Conservation (phyloP, 2,888 invertebrate species). For the Platycheirus albimanus region DNA sequence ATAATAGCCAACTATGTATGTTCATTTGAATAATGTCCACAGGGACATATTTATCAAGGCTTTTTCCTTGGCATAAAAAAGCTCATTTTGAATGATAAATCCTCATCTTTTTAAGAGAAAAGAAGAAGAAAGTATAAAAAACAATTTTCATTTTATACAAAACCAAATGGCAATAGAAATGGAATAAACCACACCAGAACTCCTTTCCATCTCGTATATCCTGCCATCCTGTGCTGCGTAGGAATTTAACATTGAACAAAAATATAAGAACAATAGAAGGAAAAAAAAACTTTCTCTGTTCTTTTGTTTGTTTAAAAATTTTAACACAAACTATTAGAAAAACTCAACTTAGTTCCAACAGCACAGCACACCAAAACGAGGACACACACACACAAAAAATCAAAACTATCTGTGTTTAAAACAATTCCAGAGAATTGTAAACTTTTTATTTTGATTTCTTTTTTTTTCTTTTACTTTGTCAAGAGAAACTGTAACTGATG, state of each 20-base stretch:
- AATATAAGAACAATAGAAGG: conserved; percentile 35
- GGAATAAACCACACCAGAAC: conserved; percentile 12
- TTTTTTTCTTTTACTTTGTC: background rate
- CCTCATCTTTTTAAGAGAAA: background rate
- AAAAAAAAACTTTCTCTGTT: conserved; percentile 16
- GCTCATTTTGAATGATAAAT: background rate
- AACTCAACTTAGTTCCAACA: conserved; percentile 36
- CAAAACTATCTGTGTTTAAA: conserved; percentile 16
- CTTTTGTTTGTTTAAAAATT: background rate
- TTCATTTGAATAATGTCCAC: conserved; percentile 5
- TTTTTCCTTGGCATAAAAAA: background rate
- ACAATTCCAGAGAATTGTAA: conserved; percentile 30
- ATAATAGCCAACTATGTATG: background rate
- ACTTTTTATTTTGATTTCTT: background rate
- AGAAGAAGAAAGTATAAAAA: background rate
- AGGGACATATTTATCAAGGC: conserved; percentile 19
- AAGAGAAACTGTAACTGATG: conserved; percentile 12
- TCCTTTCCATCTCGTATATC: background rate
- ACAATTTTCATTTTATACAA: too few species aligned
- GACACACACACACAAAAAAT: too few species aligned
- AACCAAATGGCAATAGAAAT: conserved; percentile 25
- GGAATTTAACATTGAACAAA: conserved; percentile 10
- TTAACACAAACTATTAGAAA: background rate
- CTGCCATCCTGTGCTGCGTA: background rate
- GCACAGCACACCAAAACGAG: background rate